Percentiles rank a stretch among this genome's conserved stretches.
phyloP scores from a whole-genome alignment of 1,140 invertebrate species.

The Trachymyrmex septentrionalis region DNA sequence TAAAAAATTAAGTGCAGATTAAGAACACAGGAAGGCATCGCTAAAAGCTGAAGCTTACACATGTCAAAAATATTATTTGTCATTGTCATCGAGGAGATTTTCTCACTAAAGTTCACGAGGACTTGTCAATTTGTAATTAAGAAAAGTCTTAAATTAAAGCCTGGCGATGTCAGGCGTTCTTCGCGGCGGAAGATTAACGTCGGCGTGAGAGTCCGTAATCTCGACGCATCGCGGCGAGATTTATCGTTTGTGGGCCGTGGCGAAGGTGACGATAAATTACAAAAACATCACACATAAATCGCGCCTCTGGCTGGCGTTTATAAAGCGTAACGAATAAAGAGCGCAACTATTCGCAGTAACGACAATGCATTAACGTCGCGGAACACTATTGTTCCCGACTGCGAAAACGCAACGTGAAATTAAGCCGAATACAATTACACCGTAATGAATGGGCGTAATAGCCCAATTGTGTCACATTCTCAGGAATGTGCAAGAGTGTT shows the following conservation, averaged over 20 bases:
- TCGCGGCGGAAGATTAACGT: conserved; percentile 57
- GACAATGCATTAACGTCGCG: conserved; percentile 72
- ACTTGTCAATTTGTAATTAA: conserved; percentile 58
- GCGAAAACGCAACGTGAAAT: conserved; percentile 75
- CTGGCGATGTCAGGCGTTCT: conserved; percentile 33
- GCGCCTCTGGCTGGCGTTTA: conserved; percentile 49
- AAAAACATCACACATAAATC: conserved; percentile 65
- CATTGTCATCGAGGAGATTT: not conserved
- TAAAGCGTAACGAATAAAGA: conserved; percentile 63
- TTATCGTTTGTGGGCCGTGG: conserved; percentile 52
- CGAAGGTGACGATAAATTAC: conserved; percentile 64
- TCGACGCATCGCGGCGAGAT: conserved; percentile 58
- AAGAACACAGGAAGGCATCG: not conserved
- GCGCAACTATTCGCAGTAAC: conserved; percentile 63
- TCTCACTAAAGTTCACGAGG: not conserved
- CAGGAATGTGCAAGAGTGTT: conserved; percentile 72
- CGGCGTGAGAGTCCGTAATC: conserved; percentile 58
- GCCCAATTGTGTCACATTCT: conserved; percentile 76
- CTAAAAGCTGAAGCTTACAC: not conserved
- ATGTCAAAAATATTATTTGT: not conserved
- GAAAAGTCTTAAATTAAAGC: conserved; percentile 49
- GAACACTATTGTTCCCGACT: conserved; percentile 69
- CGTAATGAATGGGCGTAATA: conserved; percentile 76
- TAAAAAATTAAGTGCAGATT: not conserved
- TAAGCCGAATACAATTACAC: conserved; percentile 77